phyloP scores from a whole-genome alignment of 2,113 vertebrate species.

The Pao palembangensis region DNA sequence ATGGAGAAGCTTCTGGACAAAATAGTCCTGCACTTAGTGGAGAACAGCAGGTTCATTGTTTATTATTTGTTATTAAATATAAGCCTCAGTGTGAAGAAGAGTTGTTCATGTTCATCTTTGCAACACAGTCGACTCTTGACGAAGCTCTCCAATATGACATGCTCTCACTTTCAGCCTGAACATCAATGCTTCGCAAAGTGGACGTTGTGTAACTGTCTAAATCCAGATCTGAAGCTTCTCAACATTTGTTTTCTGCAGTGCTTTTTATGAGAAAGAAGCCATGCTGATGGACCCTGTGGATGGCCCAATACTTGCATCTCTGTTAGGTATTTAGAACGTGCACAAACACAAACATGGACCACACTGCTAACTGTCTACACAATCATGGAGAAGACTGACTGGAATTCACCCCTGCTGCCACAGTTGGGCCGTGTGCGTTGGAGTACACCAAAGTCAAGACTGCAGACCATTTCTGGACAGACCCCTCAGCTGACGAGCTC shows the following conservation, averaged over 20 bases:
- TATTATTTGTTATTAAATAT: slow-evolving; percentile 44
- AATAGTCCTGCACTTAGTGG: slow-evolving; percentile 90
- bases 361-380: neutral
- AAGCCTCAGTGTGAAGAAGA: neutral
- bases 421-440: slow-evolving; percentile 94
- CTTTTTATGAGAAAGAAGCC: slow-evolving; percentile 95
- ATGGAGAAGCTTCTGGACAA: slow-evolving; percentile 97
- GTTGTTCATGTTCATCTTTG: too few species aligned
- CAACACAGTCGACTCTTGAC: too few species aligned
- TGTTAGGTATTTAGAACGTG: slow-evolving; percentile 80
- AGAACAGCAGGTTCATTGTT: slow-evolving; percentile 84
- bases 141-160: too few species aligned
- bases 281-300: slow-evolving; percentile 94
- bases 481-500: slow-evolving; percentile 92
- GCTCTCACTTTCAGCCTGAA: too few species aligned
- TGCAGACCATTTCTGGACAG: slow-evolving; percentile 97
- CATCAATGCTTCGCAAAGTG: neutral
- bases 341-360: neutral
- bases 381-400: neutral
- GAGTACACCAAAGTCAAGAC: slow-evolving; percentile 99
- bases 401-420: neutral
- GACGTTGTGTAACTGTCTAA: neutral
- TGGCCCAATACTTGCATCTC: slow-evolving; percentile 92
- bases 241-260: slow-evolving; percentile 68
- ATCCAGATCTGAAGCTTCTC: neutral